Evolutionary conservation across 2,888 invertebrate genomes (phyloP), one percentile per base, ranked within the genome.

Genomic region (Synergus umbraculus): DNA sequence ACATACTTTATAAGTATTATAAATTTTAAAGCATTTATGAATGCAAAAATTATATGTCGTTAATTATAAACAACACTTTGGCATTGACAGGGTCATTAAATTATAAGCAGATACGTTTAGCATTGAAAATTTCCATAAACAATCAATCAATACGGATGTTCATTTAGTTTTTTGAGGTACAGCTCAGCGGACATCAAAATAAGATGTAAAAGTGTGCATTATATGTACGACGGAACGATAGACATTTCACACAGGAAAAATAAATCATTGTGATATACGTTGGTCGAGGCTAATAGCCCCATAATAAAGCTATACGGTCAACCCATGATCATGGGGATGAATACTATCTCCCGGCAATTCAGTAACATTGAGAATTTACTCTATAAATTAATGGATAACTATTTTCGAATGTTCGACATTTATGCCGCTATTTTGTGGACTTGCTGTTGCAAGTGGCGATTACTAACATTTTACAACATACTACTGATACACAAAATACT

Each of bases 381-480:
- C 82, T 58, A 85, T 83, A 85, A 85, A 85, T 85, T 79, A 67
- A 63, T 54, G 54, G 82, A 85, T 84, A 83, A 84, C 83, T 83
- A 82, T 78, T 80, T 63, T 49, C 10, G 4, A 15, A 49, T 49
- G 46, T 49, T 49, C 7, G 66, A 73, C 22, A 44, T 41, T 49
- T 41, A 46, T 18, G 29, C 46, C 44, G 49, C 41, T 69, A 44
- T 44, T 46, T 43, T 43, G 22, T 76, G 18, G 29, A 49, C 13
- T 8, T 54, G 58, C 54, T 10, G 2, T 44, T 44, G 2, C 44
- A 44, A 43, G 43, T 43, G 43, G 7, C 43, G 43, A 43, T 43
- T 43, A 43, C 43, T 43, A 43, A 43, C 43, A 43, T 43, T 43
- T 43, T 43, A 43, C 43, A 43, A 43, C 43, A 7, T 43, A 43